Base-by-base conservation (phyloP, 2,888 invertebrate species). In the Blomia tropicalis region DNA sequence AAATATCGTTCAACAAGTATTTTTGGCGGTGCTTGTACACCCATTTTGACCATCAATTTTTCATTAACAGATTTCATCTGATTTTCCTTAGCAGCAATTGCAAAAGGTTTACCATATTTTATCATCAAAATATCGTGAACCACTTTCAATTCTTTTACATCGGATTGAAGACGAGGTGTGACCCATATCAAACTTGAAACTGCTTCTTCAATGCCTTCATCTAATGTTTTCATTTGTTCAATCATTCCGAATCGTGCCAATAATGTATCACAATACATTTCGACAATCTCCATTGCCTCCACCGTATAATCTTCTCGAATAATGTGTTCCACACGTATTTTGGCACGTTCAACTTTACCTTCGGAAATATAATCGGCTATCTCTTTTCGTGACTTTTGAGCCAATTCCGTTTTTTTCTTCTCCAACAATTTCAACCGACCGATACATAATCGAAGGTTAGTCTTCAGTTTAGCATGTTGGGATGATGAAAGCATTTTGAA, bases 281-380 rank as follows among this genome's bases (percentile, higher is more conserved):
- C 98, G 0, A 98, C 82, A 64, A 98, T 81, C 78, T 99, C 98
- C 87, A 96, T 91, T 1, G 96, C 96, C 76, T 99, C 98, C 2
- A 98, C 95, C 76, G 95, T 80, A 74, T 98, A 99, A 76, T 99
- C 98, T 76, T 96, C 95, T 53, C 98, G 83, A 70, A 99, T 93
- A 63, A 99, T 98, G 70, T 95, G 90, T 75, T 99, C 98, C 11
- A 99, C 98, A 29, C 96, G 80, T 67, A 99, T 98, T 74, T 90
- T 87, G 0, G 96, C 98, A 67, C 79, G 70, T 66, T 80, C 79
- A 63, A 75, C 74, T 70, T 79, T 79, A 25, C 68, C 68, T 65
- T 56, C 7, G 59, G 81, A 80, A 66, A 95, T 83, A 72, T 90
- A 96, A 76, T 96, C 96, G 1, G 93, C 95, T 64, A 99, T 98